Conservation (phyloP, 2,888 invertebrate genomes). For the Yponomeuta evonymella region DNA sequence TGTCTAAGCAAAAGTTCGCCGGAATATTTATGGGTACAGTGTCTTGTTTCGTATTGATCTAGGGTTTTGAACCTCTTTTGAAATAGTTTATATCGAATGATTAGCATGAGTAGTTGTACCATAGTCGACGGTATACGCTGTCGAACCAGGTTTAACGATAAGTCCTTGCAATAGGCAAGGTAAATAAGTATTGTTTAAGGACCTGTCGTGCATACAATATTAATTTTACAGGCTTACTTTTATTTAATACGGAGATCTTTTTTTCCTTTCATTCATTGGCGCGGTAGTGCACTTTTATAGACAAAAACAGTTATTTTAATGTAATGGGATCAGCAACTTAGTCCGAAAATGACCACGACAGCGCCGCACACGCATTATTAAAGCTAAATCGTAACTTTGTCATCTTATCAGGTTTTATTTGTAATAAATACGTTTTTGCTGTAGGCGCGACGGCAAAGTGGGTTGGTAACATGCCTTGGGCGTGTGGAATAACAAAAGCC, state of each 20-base stretch:
- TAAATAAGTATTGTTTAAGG: no score
- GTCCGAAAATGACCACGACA: not conserved
- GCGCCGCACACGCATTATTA: not conserved
- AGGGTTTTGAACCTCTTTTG: no score
- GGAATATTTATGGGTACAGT: not conserved
- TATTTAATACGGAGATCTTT: no score
- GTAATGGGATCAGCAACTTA: not conserved
- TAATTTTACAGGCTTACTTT: no score
- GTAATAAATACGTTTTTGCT: not conserved
- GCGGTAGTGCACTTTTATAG: not conserved
- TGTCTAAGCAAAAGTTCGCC: constrained; percentile 2
- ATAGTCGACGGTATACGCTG: no score
- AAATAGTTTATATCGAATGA: no score
- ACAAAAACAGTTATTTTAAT: not conserved
- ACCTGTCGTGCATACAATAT: no score
- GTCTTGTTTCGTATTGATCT: no score
- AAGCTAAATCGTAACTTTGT: not conserved
- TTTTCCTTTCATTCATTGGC: not conserved
- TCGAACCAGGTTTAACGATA: no score
- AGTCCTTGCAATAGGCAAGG: no score
- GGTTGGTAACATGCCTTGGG: not conserved
- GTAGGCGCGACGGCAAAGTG: not conserved
- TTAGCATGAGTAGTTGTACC: no score
- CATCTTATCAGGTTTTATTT: not conserved
- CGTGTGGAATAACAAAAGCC: not conserved